Evolutionary conservation across 2,113 vertebrate genomes (phyloP), one percentile per base, ranked within the genome.

Genomic region (Capreolus pygargus): DNA sequence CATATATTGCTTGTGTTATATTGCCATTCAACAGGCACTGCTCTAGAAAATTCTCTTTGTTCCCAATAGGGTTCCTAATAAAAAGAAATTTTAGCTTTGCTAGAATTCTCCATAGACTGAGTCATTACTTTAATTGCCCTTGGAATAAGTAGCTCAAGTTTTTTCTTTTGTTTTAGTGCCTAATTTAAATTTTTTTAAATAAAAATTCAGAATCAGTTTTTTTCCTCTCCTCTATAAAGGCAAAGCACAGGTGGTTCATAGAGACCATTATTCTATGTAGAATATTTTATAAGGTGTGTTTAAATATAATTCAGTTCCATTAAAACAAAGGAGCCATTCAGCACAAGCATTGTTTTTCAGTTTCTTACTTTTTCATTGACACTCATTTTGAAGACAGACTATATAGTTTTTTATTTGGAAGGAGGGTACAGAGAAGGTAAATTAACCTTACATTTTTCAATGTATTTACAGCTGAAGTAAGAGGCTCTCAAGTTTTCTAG

Each of bases 221-320:
- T 84, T 17, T 28, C 11, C 39, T 55, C 64, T 47, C 6, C 39
- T 60, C n/a, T 33, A 28, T 91, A 81, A 94, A 94, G 23, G 43
- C 79, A 95, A 89, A 96, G 78, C 50, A 85, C 83, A 96, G 91
- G 86, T 91, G 43, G 19, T 70, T 64, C 47, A 76, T n/a, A 86
- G 78, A 91, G 25, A 92, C 36, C 30, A 82, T 92, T 91, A 79
- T 88, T 93, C 64, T 25, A 10, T 19, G 11, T 13, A 58, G 43
- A 57, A 15, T 39, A 6, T 57, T 94, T 67, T 19, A 88, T 60
- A 84, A 97, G 90, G 54, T 12, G 2, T 84, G 7, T 47, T 79
- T 91, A 36, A 50, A 36, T 54, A 79, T 74, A 67, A 52, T 43
- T 74, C 17, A 76, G 25, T 89, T 95, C 58, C 83, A 50, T 57